Evolutionary conservation across 2,888 invertebrate genomes (phyloP), one percentile per base, ranked within the genome.

Genomic region (Theretra japonica): DNA sequence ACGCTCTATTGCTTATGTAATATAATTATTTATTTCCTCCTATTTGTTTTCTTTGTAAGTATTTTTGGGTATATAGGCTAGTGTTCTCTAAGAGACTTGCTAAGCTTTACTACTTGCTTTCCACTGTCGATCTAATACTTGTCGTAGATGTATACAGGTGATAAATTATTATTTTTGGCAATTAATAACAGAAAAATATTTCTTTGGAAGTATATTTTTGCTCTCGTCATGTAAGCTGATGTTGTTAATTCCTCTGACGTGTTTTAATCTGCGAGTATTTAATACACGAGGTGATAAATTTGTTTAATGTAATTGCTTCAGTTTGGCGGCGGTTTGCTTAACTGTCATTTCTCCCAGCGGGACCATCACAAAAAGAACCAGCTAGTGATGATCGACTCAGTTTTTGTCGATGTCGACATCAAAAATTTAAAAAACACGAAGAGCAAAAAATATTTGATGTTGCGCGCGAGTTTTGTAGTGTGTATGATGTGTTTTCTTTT

Each of bases 251-350:
- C 58, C 2, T 41, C 41, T 68, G 23, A 65, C 68, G 48, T 69
- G 73, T 78, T 82, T 80, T 76, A 82, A 80, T 80, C 76, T 80
- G 59, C 62, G 69, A 73, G 75, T 75, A 72, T 73, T 71, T 74
- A 74, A 76, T 75, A 74, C 72, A 74, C 73, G 73, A 56, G 41
- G 53, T 48, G 69, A 74, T 79, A 73, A 76, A 68, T 73, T 76
- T 75, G 73, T 80, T 80, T 73, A 74, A 78, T 75, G 77, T 76
- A 30, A 68, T 75, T 74, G 68, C 70, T 68, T 70, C 57, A 65
- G 58, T 58, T 69, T 23, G 30, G 74, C 72, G 72, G 69, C 71
- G 71, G 59, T 7, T 74, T 70, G 74, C 69, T 70, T 74, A 69
- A 68, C 69, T 59, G 73, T 65, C 73, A 75, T 80, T 71, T 72